Base-by-base conservation (phyloP, 2,888 invertebrate species). In the Eulithis prunata region DNA sequence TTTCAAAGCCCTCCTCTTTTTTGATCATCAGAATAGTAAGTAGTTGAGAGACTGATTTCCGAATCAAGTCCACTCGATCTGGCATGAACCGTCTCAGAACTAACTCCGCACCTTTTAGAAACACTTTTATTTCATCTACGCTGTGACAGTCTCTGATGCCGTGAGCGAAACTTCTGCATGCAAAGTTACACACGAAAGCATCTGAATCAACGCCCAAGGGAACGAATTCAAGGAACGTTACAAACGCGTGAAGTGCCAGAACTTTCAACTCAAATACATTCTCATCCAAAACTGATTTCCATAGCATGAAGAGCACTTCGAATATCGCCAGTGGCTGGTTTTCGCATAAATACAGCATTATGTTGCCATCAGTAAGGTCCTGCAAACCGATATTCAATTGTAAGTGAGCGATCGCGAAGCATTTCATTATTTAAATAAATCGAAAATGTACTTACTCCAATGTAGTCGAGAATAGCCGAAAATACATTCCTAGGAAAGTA, bases 161-260 rank as follows among this genome's bases (percentile, higher is more conserved):
- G 72, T 94, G 88, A 1, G 94, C 80, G 28, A 95, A 80, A 61
- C 91, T 94, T 69, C 94, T 91, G 60, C 93, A 91, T 6, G 94
- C 86, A 72, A 94, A 95, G 73, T 94, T 92, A 47, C 94, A 88
- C 12, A 95, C 78, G 72, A 94, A 95, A 0, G 88, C 83, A 7
- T 93, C 92, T n/a, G 95, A 88, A 1, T 86, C 75, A 55, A 88
- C 79, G 5, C 85, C 80, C n/a, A 87, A 74, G 0, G 91, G 86
- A 1, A 94, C 76, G 45, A 92, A 80, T 28, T 92, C 84, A 8
- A 94, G 83, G 69, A 95, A 94, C 2, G 90, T 91, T 4, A 93
- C 79, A 71, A 94, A 96, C 0, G 94, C 91, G 75, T 95, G 93
- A 47, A 96, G 86, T 12, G 90, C 86, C 61, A 94, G 80, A 1